phyloP scores from a whole-genome alignment of 2,888 invertebrate genomes.

The Leptogaster cylindrica region DNA sequence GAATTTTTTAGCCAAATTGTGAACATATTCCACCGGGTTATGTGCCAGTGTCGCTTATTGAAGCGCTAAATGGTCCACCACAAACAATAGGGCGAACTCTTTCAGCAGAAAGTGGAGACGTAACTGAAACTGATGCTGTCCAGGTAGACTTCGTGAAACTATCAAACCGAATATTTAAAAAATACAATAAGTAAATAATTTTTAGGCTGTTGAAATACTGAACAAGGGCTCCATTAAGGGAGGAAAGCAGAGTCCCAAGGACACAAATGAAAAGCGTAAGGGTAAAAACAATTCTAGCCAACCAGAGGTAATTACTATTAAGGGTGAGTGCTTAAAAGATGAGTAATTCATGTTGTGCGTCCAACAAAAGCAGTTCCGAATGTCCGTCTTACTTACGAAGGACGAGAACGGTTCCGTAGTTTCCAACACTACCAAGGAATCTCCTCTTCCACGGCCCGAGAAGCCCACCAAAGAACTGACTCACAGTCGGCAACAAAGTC shows the following conservation, averaged over 20 bases:
- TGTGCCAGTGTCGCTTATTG: conserved; percentile 91
- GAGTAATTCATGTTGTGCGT: background rate
- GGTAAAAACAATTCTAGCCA: conserved; percentile 55
- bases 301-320: too few species aligned
- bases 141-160: conserved; percentile 57
- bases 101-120: conserved; percentile 63
- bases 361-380: conserved; percentile 66
- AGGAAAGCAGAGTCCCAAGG: conserved; percentile 57
- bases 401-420: conserved; percentile 64
- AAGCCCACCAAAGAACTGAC: conserved; percentile 49
- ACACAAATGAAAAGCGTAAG: conserved; percentile 53
- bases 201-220: conserved; percentile 52
- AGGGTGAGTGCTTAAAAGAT: background rate
- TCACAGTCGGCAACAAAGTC: conserved; percentile 60
- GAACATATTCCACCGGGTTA: conserved; percentile 86
- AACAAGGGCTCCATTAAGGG: conserved; percentile 52
- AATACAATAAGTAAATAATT: background rate
- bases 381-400: conserved; percentile 74
- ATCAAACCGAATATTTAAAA: background rate
- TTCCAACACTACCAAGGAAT: conserved; percentile 59
- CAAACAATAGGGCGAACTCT: conserved; percentile 55
- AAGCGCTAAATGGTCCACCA: conserved; percentile 92
- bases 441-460: conserved; percentile 51
- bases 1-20: conserved; percentile 51
- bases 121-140: conserved; percentile 68